These are phyloP conservation scores for Sinonovacula constricta DNA, from an alignment of 1,140 invertebrate genomes.

Conservation along the genomic window DNA sequence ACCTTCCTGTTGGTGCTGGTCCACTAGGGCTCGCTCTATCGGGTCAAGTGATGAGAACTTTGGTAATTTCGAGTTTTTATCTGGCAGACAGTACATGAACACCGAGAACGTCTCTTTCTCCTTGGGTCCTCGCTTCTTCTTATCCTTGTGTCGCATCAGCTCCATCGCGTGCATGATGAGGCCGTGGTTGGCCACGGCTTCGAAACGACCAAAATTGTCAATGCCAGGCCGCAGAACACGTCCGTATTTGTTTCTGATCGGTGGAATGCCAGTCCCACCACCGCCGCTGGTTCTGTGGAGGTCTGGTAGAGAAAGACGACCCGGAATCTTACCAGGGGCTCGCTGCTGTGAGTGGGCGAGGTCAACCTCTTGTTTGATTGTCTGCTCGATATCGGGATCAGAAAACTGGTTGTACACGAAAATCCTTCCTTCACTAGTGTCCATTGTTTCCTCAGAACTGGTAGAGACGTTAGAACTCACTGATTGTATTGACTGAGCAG, in stretches of 20 bases:
- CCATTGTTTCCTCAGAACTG: slow-evolving; percentile 3
- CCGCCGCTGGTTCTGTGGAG: background rate
- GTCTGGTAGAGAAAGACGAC: background rate
- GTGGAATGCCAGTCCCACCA: slow-evolving; percentile 8
- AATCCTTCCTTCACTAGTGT: slow-evolving; percentile 44
- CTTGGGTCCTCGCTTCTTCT: slow-evolving; percentile 54
- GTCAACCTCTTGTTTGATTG: too few relatives aligned
- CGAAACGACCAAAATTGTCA: slow-evolving; percentile 46
- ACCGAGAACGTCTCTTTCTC: slow-evolving; percentile 53
- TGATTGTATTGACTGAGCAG: slow-evolving; percentile 43
- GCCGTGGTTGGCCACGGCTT: slow-evolving; percentile 42
- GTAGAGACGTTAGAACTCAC: background rate
- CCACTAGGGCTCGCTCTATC: slow-evolving; percentile 44
- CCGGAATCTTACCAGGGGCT: background rate
- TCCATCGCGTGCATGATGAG: slow-evolving; percentile 54
- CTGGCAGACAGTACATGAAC: slow-evolving; percentile 56
- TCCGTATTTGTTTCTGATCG: slow-evolving; percentile 46
- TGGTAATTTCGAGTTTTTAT: slow-evolving; percentile 52
- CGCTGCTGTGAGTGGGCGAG: background rate
- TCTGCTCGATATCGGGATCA: background rate
- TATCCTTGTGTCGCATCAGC: slow-evolving; percentile 47
- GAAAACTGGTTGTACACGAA: slow-evolving; percentile 45
- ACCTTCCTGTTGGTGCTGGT: slow-evolving; percentile 48
- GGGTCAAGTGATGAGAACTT: slow-evolving; percentile 54
- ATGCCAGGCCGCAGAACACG: slow-evolving; percentile 47